These are phyloP conservation scores for Rhagonycha fulva DNA, from an alignment of 2,888 invertebrate genomes.

Conservation along the genomic window DNA sequence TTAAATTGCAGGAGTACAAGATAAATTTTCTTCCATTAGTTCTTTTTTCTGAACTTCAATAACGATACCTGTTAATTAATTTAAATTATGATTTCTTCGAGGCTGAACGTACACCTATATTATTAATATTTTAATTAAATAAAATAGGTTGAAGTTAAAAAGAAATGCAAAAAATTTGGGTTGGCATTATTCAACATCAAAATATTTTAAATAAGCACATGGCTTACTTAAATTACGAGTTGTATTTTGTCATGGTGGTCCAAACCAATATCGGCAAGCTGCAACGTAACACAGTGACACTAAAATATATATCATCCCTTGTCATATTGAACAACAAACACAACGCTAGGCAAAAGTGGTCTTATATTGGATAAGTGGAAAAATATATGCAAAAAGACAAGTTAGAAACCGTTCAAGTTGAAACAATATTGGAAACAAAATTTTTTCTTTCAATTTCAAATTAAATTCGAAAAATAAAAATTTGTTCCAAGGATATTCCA, in stretches of 20 bases:
- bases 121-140: no score
- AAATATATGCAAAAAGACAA: slow-evolving; percentile 7
- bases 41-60: neutral
- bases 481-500: neutral
- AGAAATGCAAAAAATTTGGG: neutral
- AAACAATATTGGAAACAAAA: neutral
- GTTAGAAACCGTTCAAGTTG: neutral
- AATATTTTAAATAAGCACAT: neutral
- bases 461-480: neutral
- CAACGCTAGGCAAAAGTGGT: slow-evolving; percentile 5
- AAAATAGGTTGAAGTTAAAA: neutral
- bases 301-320: slow-evolving; percentile 15
- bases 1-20: neutral
- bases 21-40: neutral
- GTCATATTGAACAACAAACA: slow-evolving; percentile 11
- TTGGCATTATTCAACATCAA: neutral
- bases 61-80: neutral
- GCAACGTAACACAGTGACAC: slow-evolving; percentile 6
- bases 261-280: slow-evolving; percentile 12
- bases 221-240: neutral
- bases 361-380: slow-evolving; percentile 4
- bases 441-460: neutral
- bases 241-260: slow-evolving; percentile 15
- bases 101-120: no score
- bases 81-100: neutral